Base-by-base conservation (phyloP, 2,888 invertebrate genomes). In the Parnassius apollo region DNA sequence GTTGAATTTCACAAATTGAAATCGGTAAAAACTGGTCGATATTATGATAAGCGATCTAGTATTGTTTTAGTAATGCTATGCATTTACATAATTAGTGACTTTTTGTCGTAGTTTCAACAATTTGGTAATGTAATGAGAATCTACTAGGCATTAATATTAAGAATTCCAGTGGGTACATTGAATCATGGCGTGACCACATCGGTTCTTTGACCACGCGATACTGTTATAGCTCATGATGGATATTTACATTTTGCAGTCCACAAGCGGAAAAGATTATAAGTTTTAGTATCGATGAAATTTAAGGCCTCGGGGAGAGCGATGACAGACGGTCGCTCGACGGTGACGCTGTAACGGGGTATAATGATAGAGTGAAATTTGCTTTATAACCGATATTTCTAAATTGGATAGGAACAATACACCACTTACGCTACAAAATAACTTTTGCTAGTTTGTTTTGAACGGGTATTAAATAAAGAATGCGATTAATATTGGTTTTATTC, bases 221-320 rank as follows among this genome's bases (percentile, higher is more conserved):
- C 74, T 68, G 73, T 75, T 77, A 79, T 74, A 72, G 74, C 69
- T 74, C 75, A 78, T 77, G 71, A 75, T 75, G 71, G 75, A 73
- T 76, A 83, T 83, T 82, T 78, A 68, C 71, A 80, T 80, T 79
- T 75, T 68, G 74, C 69, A 70, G 75, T 70, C 69, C 66, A 70
- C 76, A 75, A 78, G 81, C 83, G 83, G 82, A 84, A 83, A 81
- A 77, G 81, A 86, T 86, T 80, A 73, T 66, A 62, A 70, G 73
- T 69, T 76, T 69, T 58, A 62, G 68, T 65, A 73, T 74, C 73
- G 75, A 78, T 81, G 74, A 81, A 81, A 83, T 83, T 81, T 79
- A 81, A 76, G 78, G 77, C 74, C 77, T 70, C 66, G 69, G 67
- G 67, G 76, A 79, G 73, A 76, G 73, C 72, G 72, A 66, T 72